A percentile compares a stretch with the other conserved stretches of the same genome.
phyloP scores from a whole-genome alignment of 2,888 invertebrate genomes.

The Parnassius glacialis region DNA sequence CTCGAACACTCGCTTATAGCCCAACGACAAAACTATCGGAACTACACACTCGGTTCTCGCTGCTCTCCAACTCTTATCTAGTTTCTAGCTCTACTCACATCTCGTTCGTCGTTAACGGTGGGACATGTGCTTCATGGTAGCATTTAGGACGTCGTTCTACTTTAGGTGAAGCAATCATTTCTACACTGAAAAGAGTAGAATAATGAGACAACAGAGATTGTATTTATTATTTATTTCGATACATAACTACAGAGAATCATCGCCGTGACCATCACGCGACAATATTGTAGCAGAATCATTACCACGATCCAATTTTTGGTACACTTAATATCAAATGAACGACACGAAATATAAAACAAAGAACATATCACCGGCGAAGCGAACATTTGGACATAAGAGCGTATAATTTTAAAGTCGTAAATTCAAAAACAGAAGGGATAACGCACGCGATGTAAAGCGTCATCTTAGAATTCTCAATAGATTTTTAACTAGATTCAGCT shows the following conservation, averaged over 20 bases:
- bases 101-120: too few species aligned
- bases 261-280: slow-evolving; percentile 45
- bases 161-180: too few species aligned
- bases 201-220: slow-evolving; percentile 32
- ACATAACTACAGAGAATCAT: slow-evolving; percentile 75
- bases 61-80: too few species aligned
- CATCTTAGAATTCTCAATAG: neutral
- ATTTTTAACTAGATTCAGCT: neutral
- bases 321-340: slow-evolving; percentile 55
- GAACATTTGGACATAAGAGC: slow-evolving; percentile 42
- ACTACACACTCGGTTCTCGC: too few species aligned
- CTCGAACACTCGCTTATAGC: too few species aligned
- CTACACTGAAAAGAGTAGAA: neutral
- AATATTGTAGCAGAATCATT: slow-evolving; percentile 33
- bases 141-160: too few species aligned
- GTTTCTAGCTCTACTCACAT: too few species aligned
- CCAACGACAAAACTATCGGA: too few species aligned
- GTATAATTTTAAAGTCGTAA: slow-evolving; percentile 17
- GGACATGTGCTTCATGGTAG: too few species aligned
- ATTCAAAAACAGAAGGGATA: neutral
- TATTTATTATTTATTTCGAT: slow-evolving; percentile 71
- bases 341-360: slow-evolving; percentile 41
- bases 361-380: slow-evolving; percentile 27
- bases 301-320: slow-evolving; percentile 57
- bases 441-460: neutral